phyloP scores from a whole-genome alignment of 2,113 vertebrate genomes.

The Felis catus region F.catus_Fca126_mat1.0 CM031413.1:60603001-60603500 shows the following conservation, averaged over 20 bases:
- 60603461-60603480: neutral
- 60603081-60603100: neutral
- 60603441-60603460: no score
- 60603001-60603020: neutral
- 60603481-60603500: neutral
- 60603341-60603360: no score
- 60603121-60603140: neutral
- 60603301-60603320: no score
- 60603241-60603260: no score
- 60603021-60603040: neutral
- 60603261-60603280: no score
- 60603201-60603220: neutral
- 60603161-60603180: neutral
- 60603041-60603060: neutral
- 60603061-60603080: neutral
- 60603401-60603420: no score
- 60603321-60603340: no score
- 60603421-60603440: no score
- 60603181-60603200: neutral
- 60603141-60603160: neutral
- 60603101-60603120: neutral
- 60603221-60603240: neutral
- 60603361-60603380: no score
- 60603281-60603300: no score
- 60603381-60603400: no score